Conservation (phyloP, 2,797 vertebrate genomes). For the Orestias chungarensis region DNA sequence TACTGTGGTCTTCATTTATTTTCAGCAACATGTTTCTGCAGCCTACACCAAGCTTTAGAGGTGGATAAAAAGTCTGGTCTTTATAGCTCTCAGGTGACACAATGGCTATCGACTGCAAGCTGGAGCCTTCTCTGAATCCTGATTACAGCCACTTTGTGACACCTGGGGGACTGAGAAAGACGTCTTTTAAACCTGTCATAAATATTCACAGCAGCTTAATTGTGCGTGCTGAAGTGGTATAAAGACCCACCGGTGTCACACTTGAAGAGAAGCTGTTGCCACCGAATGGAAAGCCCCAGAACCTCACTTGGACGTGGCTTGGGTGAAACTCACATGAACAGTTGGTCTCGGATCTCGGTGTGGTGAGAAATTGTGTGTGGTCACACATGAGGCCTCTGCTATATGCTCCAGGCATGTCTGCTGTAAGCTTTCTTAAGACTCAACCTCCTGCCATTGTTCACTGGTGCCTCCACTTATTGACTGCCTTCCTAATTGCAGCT, state of each 20-base stretch:
- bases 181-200: constrained; percentile 79
- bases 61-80: constrained; percentile 52
- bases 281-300: constrained; percentile 44
- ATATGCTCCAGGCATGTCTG: constrained; percentile 10
- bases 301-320: constrained; percentile 43
- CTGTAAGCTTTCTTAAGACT: constrained; percentile 27
- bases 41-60: constrained; percentile 48
- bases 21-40: constrained; percentile 26
- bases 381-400: constrained; percentile 23
- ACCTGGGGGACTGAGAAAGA: constrained; percentile 77
- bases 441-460: constrained; percentile 65
- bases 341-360: constrained; percentile 12
- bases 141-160: constrained; percentile 83
- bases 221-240: constrained; percentile 76
- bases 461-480: constrained; percentile 84
- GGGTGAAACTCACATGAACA: constrained; percentile 62
- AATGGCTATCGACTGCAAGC: constrained; percentile 67
- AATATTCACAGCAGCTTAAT: constrained; percentile 85
- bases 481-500: constrained; percentile 84
- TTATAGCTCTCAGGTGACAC: constrained; percentile 74
- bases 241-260: constrained; percentile 71
- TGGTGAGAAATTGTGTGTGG: constrained; percentile 24
- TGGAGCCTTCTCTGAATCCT: constrained; percentile 72
- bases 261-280: constrained; percentile 63
- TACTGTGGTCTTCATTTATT: constrained; percentile 12